Base-by-base conservation (phyloP, 2,113 vertebrate species). In the Cyanocitta stelleri region DNA sequence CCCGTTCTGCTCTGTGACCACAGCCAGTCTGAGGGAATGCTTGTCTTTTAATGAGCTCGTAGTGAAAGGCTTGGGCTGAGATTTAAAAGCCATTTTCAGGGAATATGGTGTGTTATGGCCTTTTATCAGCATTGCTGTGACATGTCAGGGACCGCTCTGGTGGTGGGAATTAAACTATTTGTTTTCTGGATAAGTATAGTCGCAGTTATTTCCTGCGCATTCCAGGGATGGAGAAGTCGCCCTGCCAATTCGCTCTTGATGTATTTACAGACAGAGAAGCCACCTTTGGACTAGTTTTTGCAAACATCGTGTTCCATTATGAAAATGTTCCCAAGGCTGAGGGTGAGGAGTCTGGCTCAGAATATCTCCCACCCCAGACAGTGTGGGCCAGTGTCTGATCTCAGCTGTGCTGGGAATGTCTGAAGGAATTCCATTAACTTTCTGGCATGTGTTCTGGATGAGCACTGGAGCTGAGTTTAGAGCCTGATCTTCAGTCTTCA, bases 181-280 rank as follows among this genome's bases (percentile, higher is more conserved):
- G 89, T 73, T 94, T 92, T 92, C 85, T 64, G 97, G 90, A 32
- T 88, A 95, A 97, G 95, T 86, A 89, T 54, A 96, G 95, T 89
- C 83, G 3, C 86, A 88, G 95, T 95, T 96, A 96, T 97, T 97
- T 97, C 96, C 96, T 97, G 95, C 10, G 7, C 96, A 97, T 97
- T 97, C 96, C 97, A 93, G 94, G 88, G 41, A 93, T 3, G 26
- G 66, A 93, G 92, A 56, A 69, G 62, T 41, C 5, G 14, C 84
- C 62, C 75, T 81, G 94, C 95, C 91, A 90, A 41, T 85, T 96
- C 5, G n/a, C 89, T 96, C 91, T 96, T 77, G 87, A 94, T 92
- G 92, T 97, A 95, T 96, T 96, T 97, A 96, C 94, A 86, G 78
- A 71, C 6, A 4, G 78, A 96, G 91, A 92, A 87, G 90, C 87